These are phyloP conservation scores for Phorcus lineatus DNA, from an alignment of 2,888 invertebrate species.

Conservation along the genomic window DNA sequence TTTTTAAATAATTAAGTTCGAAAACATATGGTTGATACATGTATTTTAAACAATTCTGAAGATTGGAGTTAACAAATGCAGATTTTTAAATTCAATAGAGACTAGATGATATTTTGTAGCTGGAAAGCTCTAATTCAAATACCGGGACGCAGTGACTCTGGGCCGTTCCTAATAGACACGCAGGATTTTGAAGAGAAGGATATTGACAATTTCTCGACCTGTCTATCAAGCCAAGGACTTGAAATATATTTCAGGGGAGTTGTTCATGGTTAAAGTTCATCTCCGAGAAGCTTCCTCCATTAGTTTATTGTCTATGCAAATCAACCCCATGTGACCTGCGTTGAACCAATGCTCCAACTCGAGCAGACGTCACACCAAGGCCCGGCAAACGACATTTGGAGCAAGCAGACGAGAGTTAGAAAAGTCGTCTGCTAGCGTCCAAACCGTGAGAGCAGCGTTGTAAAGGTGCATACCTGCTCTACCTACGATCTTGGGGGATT, in stretches of 20 bases:
- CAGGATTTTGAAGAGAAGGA: background rate
- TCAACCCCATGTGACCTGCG: background rate
- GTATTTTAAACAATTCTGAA: too few relatives aligned
- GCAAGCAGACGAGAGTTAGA: background rate
- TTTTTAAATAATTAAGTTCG: too few relatives aligned
- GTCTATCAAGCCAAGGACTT: background rate
- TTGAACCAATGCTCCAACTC: conserved; percentile 18
- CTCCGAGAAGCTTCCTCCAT: background rate
- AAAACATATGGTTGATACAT: too few relatives aligned
- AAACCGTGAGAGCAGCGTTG: background rate
- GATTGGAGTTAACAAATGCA: too few relatives aligned
- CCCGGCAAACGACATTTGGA: background rate
- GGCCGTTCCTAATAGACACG: too few relatives aligned
- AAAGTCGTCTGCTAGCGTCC: background rate
- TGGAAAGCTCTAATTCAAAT: too few relatives aligned
- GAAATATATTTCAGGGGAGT: too few relatives aligned
- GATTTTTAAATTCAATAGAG: too few relatives aligned
- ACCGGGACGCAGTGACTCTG: too few relatives aligned
- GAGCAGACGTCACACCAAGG: conserved; percentile 14
- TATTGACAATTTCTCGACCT: background rate
- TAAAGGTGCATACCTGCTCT: background rate
- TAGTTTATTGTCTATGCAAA: background rate
- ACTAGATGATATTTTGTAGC: too few relatives aligned
- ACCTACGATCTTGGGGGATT: background rate
- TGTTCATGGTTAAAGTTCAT: too few relatives aligned